Evolutionary conservation across 2,888 invertebrate genomes (phyloP), one percentile per base, ranked within the genome.

Genomic region (Apoderus coryli): DNA sequence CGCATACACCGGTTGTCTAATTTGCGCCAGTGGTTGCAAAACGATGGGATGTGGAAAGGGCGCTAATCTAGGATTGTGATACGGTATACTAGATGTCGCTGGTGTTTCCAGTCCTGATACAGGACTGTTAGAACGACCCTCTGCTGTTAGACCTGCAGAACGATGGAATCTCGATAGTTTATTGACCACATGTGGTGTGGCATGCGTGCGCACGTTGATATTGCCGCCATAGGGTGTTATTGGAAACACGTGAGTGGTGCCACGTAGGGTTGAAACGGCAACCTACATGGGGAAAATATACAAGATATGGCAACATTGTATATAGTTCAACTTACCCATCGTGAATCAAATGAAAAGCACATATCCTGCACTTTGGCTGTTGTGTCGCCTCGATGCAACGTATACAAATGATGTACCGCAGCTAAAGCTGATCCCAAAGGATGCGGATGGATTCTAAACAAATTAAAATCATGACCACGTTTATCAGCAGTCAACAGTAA

Each of bases 221-320:
- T 78, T 68, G 29, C 96, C 93, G 42, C 95, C 95, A 56, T 96
- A 98, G 10, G 96, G 88, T 10, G 89, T 89, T 27, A 98, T 72
- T 6, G 96, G 90, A 62, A 95, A 98, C 40, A 98, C 80, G 59
- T 98, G 98, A 15, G 93, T 93, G 1, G 98, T 98, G 37, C 96
- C 98, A 38, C 93, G 75, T 32, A 92, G 69, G 1, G 96, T 92
- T 22, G 89, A 88, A 4, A 96, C 75, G 2, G 92, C n/a, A n/a
- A n/a, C n/a, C n/a, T n/a, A n/a, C n/a, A n/a, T n/a, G n/a, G n/a
- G n/a, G n/a, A n/a, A n/a, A n/a, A n/a, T n/a, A n/a, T n/a, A n/a
- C n/a, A n/a, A n/a, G n/a, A n/a, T n/a, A n/a, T n/a, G n/a, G n/a
- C n/a, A n/a, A n/a, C n/a, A n/a, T n/a, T n/a, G n/a, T n/a, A n/a